These are phyloP conservation scores for Passerculus sandwichensis DNA, from an alignment of 2,797 vertebrate species.

Conservation along the genomic window DNA sequence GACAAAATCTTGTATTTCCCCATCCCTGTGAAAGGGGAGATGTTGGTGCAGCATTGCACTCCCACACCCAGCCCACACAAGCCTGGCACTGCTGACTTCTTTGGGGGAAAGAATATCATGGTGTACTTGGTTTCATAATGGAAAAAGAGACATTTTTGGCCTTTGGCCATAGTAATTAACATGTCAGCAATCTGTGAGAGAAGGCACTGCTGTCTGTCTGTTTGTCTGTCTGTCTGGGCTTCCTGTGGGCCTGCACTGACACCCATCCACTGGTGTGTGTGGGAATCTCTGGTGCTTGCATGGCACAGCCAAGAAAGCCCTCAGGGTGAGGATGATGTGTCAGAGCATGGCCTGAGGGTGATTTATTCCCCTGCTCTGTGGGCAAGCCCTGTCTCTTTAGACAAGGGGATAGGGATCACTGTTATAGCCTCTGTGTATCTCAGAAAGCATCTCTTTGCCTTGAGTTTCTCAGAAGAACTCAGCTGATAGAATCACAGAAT, in stretches of 20 bases:
- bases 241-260: neutral
- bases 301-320: neutral
- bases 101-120: neutral
- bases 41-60: neutral
- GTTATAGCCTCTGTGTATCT: neutral
- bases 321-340: neutral
- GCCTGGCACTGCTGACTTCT: neutral
- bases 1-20: neutral
- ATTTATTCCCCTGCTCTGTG: neutral
- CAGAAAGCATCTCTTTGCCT: neutral
- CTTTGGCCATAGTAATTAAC: neutral
- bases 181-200: neutral
- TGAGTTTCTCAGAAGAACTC: neutral
- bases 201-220: neutral
- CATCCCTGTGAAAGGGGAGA: neutral
- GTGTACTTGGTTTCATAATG: neutral
- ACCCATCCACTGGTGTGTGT: neutral
- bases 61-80: neutral
- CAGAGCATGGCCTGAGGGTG: neutral
- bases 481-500: neutral
- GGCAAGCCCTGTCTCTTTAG: neutral
- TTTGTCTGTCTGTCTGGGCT: neutral
- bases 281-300: neutral
- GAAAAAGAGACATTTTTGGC: neutral
- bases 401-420: neutral